Base-by-base conservation (phyloP, 2,797 vertebrate genomes). In the Eulemur rubriventer region DNA sequence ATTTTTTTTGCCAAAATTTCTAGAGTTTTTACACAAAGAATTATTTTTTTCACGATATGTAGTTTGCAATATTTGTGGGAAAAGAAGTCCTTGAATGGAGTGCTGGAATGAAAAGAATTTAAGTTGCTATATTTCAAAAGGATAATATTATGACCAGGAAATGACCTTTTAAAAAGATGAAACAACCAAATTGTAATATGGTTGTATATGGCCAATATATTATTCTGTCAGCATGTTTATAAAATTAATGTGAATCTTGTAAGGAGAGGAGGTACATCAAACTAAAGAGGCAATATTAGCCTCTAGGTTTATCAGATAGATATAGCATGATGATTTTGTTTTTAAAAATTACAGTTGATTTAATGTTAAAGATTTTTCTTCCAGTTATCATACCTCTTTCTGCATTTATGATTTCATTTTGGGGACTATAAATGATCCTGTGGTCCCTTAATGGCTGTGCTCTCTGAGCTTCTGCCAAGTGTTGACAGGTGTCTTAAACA, bases 401-500 rank as follows among this genome's bases (percentile, higher is more conserved):
- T 96, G 63, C 48, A 82, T 89, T 95, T 86, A 59, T 65, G 28
- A 92, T 92, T 93, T 96, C 17, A 38, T 92, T 90, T 92, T 7
- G n/a, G 17, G 84, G 57, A 61, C 13, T 63, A 81, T 85, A 93
- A 93, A 93, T 67, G 81, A 70, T 73, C 61, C n/a, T 75, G 75
- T 92, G 75, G 89, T 89, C 92, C 87, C 70, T 96, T 81, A 82
- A 89, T 0, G 48, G 20, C 63, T 92, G n/a, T 3, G 63, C 18
- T 90, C 11, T 72, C 30, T 41, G 75, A 91, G 30, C 38, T 38
- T 16, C 81, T 93, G 95, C 97, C 96, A 97, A 97, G n/a, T 82
- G 50, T 88, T 94, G 95, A 88, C 93, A 96, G 75, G 65, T 97
- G 38, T 96, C 80, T 81, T 83, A 81, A 93, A 76, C 87, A 35